Evolutionary conservation across 1,140 invertebrate species (phyloP).

Genomic region (Lasioglossum albipes): DNA sequence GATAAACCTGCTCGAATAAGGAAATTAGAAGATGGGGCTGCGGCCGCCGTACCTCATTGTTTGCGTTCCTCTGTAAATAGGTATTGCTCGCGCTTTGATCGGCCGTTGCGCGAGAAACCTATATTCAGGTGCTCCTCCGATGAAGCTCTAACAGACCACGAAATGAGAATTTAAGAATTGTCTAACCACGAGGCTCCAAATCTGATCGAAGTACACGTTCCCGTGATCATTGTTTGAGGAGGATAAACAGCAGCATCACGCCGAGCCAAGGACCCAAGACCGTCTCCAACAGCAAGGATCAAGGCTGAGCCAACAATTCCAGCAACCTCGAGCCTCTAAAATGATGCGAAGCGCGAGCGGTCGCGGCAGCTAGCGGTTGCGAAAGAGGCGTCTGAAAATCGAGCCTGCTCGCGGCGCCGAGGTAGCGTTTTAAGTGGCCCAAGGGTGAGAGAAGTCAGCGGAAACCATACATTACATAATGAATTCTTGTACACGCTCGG

Average conservation of each 20-base stretch:
- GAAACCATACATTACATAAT: constrained; percentile 29
- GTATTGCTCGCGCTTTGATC: background rate
- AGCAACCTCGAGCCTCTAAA: background rate
- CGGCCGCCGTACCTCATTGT: background rate
- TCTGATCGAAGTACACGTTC: no score
- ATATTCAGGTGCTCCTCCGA: background rate
- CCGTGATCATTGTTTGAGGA: no score
- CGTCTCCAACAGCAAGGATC: background rate
- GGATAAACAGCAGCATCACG: no score
- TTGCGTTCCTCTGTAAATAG: background rate
- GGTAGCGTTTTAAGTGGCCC: constrained; percentile 1
- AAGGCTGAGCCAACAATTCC: background rate
- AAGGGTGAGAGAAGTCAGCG: constrained; percentile 11
- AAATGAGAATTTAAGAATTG: no score
- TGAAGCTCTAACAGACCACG: background rate
- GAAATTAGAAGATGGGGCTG: background rate
- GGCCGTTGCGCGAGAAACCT: background rate
- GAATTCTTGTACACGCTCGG: constrained; percentile 35
- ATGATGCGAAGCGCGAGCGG: background rate
- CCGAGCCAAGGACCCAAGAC: no score
- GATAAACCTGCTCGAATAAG: background rate
- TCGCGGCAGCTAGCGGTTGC: background rate
- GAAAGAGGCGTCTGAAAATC: no score
- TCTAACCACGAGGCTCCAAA: no score
- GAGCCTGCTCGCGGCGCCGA: no score